Evolutionary conservation across 1,140 invertebrate species (phyloP), one percentile per base, ranked within the genome.

Genomic region (Macrotrachela quadricornifera): DNA sequence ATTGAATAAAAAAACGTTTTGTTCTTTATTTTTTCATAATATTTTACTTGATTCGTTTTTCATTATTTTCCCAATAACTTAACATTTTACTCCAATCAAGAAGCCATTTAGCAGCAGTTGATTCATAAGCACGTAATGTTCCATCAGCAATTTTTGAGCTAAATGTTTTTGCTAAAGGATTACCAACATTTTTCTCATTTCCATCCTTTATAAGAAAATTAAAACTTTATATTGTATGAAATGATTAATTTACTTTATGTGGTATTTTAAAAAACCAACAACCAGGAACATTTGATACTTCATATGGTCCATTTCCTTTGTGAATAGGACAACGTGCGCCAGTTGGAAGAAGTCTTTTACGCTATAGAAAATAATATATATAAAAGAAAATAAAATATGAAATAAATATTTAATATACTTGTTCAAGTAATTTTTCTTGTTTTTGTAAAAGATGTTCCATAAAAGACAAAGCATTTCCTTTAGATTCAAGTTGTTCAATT

Each of bases 61-160:
- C 72, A 67, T 85, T 86, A 66, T 91, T 95, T 48, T 83, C 76
- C 90, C 88, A 96, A 63, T 96, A 96, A 0, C 84, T 85, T 54
- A 85, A 73, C 74, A 80, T 83, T 57, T 80, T 79, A 2, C 10
- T 15, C 15, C 12, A 46, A 6, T 16, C 18, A 21, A 16, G 41
- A 4, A 42, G 4, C 1, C 10, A 57, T 16, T 71, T 59, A 11
- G 74, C 75, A 42, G 65, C 59, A 41, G 57, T 56, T 0, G 67
- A 68, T 16, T 62, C 59, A 11, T 59, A 59, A 14, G 73, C 64
- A 13, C 59, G 61, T 36, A 77, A 59, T 15, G 66, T 69, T 1
- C 71, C 69, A 57, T 73, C 70, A 57, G 73, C 69, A 36, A 75
- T 60, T 56, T 71, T 65, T 56, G 76, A 79, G 1, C 92, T 64